Base-by-base conservation (phyloP, 2,113 vertebrate genomes). In the Parotia lawesii region DNA sequence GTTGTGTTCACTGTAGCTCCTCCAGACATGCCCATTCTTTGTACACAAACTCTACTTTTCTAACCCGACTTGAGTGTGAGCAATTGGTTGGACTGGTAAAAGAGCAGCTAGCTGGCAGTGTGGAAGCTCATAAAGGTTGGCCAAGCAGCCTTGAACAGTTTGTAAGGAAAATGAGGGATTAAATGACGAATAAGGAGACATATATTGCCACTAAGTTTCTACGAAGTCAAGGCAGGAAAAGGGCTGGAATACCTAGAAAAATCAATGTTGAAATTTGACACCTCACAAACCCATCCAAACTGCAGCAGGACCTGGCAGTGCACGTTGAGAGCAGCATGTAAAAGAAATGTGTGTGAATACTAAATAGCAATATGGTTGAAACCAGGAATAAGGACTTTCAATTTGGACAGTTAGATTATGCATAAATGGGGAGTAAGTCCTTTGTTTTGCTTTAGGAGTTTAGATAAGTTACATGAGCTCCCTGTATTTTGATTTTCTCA, bases 251-350 rank as follows among this genome's bases (percentile, higher is more conserved):
- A 72, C 20, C 15, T 71, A 64, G 28, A 45, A 38, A 51, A 89
- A 71, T 7, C 31, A 50, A 17, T 40, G 27, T 16, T 50, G 24
- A 94, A 50, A 38, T 75, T 28, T 60, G 62, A 89, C 11, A 56
- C 40, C 19, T 89, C 74, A 82, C 33, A 67, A 82, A 66, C 6
- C 22, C 61, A 65, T 12, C 40, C 28, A 25, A 69, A 69, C 20
- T 21, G 10, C 42, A 74, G 29, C 57, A 60, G 56, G 14, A 71
- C 33, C 48, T 47, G 57, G 19, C 57, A 87, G 23, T 0, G 1
- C 31, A 57, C 0, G 0, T n/a, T 25, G 25, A 29, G 38, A 87
- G 24, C 18, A 74, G 29, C 2, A 0, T 0, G 1, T 60, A 40
- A 92, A 71, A 51, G 29, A 51, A 69, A 70, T 11, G 6, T 47